Conservation (phyloP, 2,113 vertebrate genomes). For the Himantopus leucocephalus region DNA sequence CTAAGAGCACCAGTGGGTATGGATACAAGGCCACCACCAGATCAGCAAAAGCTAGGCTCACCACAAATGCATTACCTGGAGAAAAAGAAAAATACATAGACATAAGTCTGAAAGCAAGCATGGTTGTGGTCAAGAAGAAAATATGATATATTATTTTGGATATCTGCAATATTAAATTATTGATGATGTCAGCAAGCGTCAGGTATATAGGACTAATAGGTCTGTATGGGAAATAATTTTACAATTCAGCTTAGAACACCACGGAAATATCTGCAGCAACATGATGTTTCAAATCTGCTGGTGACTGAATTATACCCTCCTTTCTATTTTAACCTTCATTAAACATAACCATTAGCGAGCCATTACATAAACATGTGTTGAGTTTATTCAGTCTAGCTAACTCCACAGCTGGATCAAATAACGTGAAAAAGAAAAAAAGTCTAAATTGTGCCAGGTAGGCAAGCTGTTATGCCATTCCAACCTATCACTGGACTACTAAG, state of each 20-base stretch:
- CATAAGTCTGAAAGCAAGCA: neutral
- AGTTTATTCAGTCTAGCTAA: neutral
- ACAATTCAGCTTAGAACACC: neutral
- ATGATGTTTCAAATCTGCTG: neutral
- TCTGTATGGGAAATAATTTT: neutral
- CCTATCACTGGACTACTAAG: neutral
- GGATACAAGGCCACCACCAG: conserved; percentile 91
- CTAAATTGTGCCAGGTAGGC: neutral
- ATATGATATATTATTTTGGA: neutral
- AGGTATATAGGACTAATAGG: neutral
- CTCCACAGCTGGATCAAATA: neutral
- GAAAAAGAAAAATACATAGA: conserved; percentile 23
- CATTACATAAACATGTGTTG: accelerated
- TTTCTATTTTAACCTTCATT: neutral
- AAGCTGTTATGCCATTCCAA: neutral
- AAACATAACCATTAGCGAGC: neutral
- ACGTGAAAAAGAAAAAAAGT: neutral
- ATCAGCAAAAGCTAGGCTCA: conserved; percentile 90
- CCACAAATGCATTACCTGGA: conserved; percentile 90
- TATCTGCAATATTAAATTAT: neutral
- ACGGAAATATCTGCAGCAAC: neutral
- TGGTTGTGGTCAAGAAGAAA: neutral
- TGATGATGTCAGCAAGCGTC: neutral
- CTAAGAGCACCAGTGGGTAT: conserved; percentile 86
- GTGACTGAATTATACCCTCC: neutral